Percentiles rank a stretch among this genome's conserved stretches.
Evolutionary conservation across 2,888 invertebrate genomes (phyloP).

Genomic region (Steromphala cineraria): DNA sequence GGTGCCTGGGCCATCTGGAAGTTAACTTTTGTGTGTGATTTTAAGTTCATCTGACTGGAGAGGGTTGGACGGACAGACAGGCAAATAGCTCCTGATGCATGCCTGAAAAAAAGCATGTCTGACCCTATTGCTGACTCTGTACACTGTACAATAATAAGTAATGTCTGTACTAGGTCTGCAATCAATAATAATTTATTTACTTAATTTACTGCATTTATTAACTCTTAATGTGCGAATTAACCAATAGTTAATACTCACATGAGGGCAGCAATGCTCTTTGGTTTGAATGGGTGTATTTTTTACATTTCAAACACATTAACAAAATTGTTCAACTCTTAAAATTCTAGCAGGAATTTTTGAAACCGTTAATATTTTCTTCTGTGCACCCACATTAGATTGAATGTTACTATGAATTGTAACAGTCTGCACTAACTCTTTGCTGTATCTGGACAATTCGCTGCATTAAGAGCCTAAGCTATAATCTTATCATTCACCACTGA

Average conservation of each 20-base stretch:
- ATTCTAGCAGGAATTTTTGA: background rate
- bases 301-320: slow-evolving; percentile 17
- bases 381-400: slow-evolving; percentile 17
- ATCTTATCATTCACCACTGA: slow-evolving; percentile 11
- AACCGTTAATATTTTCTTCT: background rate
- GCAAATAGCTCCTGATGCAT: background rate
- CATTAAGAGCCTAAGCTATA: background rate
- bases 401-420: slow-evolving; percentile 4
- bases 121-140: background rate
- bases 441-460: slow-evolving; percentile 17
- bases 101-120: slow-evolving; percentile 6
- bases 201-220: slow-evolving; percentile 12
- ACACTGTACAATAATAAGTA: background rate
- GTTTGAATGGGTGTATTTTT: slow-evolving; percentile 17
- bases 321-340: slow-evolving; percentile 6
- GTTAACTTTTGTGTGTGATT: too few relatives aligned
- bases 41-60: too few relatives aligned
- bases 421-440: slow-evolving; percentile 18
- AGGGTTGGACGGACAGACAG: too few relatives aligned
- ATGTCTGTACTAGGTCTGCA: slow-evolving; percentile 3
- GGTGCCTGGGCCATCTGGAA: too few relatives aligned
- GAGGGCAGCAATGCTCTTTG: slow-evolving; percentile 10
- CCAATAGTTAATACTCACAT: slow-evolving; percentile 12
- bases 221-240: slow-evolving; percentile 17
- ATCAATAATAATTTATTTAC: slow-evolving; percentile 1